phyloP scores from a whole-genome alignment of 2,797 vertebrate genomes.

The Gambelia wislizenii region DNA sequence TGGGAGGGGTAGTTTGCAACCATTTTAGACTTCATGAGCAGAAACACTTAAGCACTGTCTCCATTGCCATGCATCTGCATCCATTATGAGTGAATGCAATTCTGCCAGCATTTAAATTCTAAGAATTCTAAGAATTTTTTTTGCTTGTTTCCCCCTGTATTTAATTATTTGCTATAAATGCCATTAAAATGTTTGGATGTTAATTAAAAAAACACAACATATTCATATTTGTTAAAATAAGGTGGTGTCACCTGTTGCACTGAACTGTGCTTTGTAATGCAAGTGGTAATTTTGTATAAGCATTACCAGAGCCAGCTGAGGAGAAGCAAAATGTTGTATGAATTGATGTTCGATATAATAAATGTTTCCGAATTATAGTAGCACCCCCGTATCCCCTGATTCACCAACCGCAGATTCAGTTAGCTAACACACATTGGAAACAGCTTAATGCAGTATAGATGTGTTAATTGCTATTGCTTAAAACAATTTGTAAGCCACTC shows the following conservation, averaged over 20 bases:
- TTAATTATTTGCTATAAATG: not conserved
- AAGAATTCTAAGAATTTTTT: not conserved
- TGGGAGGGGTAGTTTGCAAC: no score
- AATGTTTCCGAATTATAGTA: not conserved
- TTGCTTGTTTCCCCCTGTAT: not conserved
- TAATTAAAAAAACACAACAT: not conserved
- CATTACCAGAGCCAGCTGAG: not conserved
- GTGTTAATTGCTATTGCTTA: no score
- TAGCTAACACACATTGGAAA: no score
- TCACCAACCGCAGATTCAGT: no score
- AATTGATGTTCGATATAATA: not conserved
- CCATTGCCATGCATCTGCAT: no score
- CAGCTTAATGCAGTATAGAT: no score
- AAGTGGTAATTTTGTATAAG: not conserved
- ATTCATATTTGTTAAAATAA: slow-evolving; percentile 6
- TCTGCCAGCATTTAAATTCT: not conserved
- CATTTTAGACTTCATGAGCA: no score
- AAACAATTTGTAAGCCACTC: no score
- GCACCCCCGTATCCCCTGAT: no score
- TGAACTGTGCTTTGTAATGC: not conserved
- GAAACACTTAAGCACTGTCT: no score
- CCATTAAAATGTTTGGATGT: not conserved
- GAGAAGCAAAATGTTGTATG: not conserved
- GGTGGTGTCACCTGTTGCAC: not conserved
- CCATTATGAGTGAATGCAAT: no score